Base-by-base conservation (phyloP, 2,888 invertebrate genomes). In the Boloria selene region DNA sequence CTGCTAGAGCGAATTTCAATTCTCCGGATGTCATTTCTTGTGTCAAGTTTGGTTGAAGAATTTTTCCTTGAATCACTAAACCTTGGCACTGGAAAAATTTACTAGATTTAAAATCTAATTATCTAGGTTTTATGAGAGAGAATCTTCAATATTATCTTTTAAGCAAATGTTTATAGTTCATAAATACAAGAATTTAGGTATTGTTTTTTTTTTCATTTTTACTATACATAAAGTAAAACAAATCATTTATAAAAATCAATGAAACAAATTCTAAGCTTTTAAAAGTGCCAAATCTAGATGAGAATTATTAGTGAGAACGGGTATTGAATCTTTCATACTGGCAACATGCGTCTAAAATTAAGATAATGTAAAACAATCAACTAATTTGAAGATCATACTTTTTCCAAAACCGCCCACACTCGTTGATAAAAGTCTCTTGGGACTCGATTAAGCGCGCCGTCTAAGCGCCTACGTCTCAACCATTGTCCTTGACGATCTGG, bases 21-120 rank as follows among this genome's bases (percentile, higher is more conserved):
- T 99, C 99, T 51, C 98, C 98, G 0, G 98, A 95, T 0, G 99
- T 99, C 99, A 99, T 99, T 94, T 99, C 99, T 91, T 98, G 98
- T 0, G 99, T 99, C 61, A 99, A 92, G 86, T 96, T 97, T 79
- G 98, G 98, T 63, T 97, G 97, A 22, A 99, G 90, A 31, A 97
- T 93, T 83, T 97, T 96, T 1, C 97, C 98, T 84, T 98, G 98
- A 71, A 99, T 98, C 10, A 96, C 95, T 62, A 99, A 90, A 2
- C 98, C 99, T 93, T 98, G 97, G 79, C 98, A 98, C 96, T 91
- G 77, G 14, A 81, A 86, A 51, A 61, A 61, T 17, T 44, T 10
- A 38, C 31, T 38, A 10, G 7, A 7, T 7, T 31, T 10, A 38
- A 38, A 10, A 38, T 7, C 31, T 38, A 10, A 3, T 2, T 38